These are phyloP conservation scores for Leuciscus idus DNA, from an alignment of 2,113 vertebrate genomes.

Conservation along the genomic window DNA sequence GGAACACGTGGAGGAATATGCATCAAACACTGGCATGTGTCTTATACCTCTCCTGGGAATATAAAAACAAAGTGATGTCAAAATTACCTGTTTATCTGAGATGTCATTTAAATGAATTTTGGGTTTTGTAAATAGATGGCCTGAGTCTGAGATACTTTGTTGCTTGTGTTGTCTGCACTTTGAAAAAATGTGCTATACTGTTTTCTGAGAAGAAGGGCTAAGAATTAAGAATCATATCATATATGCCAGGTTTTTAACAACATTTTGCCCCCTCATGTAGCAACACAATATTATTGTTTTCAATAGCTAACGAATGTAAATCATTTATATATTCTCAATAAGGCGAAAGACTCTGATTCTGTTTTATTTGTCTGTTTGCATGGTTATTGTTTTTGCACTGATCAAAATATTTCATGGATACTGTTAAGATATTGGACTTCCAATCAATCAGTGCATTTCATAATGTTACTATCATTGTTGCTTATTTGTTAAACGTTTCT, in stretches of 20 bases:
- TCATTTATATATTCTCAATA: conserved; percentile 48
- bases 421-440: conserved; percentile 34
- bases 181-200: conserved; percentile 32
- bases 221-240: conserved; percentile 33
- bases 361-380: conserved; percentile 18
- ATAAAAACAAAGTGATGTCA: conserved; percentile 45
- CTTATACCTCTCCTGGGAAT: conserved; percentile 54
- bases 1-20: conserved; percentile 31
- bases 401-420: not conserved
- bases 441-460: conserved; percentile 14
- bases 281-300: conserved; percentile 56
- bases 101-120: conserved; percentile 25
- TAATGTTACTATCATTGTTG: not conserved
- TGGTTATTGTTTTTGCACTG: conserved; percentile 35
- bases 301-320: conserved; percentile 44
- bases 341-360: conserved; percentile 28
- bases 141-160: not conserved
- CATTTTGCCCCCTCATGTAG: conserved; percentile 59
- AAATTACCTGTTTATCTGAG: conserved; percentile 34
- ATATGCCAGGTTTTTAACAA: conserved; percentile 22
- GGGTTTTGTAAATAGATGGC: conserved; percentile 42
- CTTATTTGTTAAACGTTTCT: conserved; percentile 21
- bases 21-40: conserved; percentile 62
- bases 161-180: conserved; percentile 31
- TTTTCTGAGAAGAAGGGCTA: conserved; percentile 52